These are phyloP conservation scores for Ecliptopera silaceata DNA, from an alignment of 2,888 invertebrate genomes.

Conservation along the genomic window DNA sequence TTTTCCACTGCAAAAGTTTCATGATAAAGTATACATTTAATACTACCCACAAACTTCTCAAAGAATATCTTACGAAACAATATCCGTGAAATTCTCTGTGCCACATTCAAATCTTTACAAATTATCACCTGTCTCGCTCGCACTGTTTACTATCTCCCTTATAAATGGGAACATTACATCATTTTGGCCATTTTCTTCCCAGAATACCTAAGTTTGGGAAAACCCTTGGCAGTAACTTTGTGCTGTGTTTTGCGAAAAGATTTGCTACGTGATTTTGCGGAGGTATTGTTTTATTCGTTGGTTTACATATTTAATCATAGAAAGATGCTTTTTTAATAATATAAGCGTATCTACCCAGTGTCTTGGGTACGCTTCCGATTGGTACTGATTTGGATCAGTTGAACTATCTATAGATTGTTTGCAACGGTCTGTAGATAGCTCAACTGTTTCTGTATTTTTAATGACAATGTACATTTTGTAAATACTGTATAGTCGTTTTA, in stretches of 20 bases:
- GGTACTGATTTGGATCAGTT: too few species aligned
- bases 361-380: too few species aligned
- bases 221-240: constrained; percentile 2
- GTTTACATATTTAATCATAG: too few species aligned
- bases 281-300: too few species aligned
- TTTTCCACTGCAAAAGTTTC: background rate
- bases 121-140: constrained; percentile 25
- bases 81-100: constrained; percentile 8
- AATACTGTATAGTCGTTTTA: too few species aligned
- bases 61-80: constrained; percentile 3
- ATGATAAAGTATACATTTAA: background rate
- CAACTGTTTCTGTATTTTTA: too few species aligned
- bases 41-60: background rate
- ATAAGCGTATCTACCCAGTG: too few species aligned
- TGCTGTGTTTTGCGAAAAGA: constrained; percentile 6
- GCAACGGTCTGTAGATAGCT: too few species aligned
- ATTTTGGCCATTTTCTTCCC: constrained; percentile 26
- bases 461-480: too few species aligned
- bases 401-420: too few species aligned
- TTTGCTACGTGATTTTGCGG: background rate
- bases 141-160: constrained; percentile 35
- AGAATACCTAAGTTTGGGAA: constrained; percentile 10
- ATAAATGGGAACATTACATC: constrained; percentile 35
- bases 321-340: too few species aligned
- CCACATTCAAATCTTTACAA: constrained; percentile 38